Conservation (phyloP, 2,888 invertebrate species). For the Lamellibrachia satsuma region DNA sequence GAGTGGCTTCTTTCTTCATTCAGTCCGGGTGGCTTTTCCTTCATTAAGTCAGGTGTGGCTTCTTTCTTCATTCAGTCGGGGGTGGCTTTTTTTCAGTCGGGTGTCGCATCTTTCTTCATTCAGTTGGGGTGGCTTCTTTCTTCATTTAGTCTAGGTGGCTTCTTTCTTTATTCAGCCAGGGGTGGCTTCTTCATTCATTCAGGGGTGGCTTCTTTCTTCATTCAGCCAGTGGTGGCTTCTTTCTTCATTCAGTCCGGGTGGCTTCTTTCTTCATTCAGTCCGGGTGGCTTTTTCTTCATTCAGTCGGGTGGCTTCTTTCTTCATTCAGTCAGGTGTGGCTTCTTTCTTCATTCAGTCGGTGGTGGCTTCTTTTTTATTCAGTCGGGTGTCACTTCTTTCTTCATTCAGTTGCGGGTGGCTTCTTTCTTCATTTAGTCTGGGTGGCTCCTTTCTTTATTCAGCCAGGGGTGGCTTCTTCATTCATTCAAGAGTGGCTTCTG, state of each 20-base stretch:
- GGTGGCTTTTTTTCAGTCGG: too few species aligned
- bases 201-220: neutral
- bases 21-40: too few species aligned
- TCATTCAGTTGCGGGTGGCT: too few species aligned
- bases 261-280: neutral
- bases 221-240: too few species aligned
- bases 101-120: neutral
- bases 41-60: neutral
- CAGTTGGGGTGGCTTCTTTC: neutral
- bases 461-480: too few species aligned
- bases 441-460: too few species aligned
- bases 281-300: too few species aligned
- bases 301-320: too few species aligned
- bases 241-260: too few species aligned
- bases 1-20: neutral
- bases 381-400: neutral
- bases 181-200: constrained; percentile 9
- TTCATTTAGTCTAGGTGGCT: neutral
- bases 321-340: too few species aligned
- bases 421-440: too few species aligned
- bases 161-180: neutral
- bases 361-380: constrained; percentile 3
- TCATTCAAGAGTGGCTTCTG: neutral
- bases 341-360: too few species aligned
- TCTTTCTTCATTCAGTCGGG: neutral